Evolutionary conservation across 2,113 vertebrate genomes (phyloP).

Genomic region (Malurus alboscapulatus): DNA sequence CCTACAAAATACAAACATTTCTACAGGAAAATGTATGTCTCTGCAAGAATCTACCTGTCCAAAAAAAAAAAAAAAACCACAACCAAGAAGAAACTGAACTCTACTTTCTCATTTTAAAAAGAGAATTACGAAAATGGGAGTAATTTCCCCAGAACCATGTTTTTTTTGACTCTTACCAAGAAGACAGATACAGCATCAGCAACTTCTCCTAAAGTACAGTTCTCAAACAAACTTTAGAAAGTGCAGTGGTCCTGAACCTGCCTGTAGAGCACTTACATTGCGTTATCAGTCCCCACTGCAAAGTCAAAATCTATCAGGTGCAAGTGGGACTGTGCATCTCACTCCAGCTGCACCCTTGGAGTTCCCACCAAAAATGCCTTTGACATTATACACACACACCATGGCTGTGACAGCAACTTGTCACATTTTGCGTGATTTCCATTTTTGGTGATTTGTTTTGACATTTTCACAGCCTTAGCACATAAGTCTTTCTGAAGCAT

Average conservation of each 20-base stretch:
- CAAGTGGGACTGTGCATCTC: background rate
- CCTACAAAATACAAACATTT: background rate
- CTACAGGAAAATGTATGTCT: background rate
- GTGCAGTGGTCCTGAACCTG: background rate
- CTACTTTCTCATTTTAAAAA: background rate
- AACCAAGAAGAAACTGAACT: background rate
- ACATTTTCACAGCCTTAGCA: conserved; percentile 13
- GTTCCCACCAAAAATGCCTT: conserved; percentile 8
- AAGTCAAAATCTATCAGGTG: background rate
- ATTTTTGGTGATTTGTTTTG: conserved; percentile 57
- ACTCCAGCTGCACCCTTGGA: background rate
- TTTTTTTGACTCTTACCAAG: background rate
- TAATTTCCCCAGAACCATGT: accelerated
- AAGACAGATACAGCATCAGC: background rate
- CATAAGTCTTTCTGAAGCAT: conserved; percentile 3
- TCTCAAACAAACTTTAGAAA: background rate
- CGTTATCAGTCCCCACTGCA: background rate
- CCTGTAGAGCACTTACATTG: background rate
- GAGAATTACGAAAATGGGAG: background rate
- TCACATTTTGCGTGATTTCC: conserved; percentile 29
- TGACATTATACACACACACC: background rate
- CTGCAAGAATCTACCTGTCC: background rate
- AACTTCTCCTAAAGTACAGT: background rate
- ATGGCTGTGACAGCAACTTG: conserved; percentile 19
- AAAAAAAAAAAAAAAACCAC: background rate